These are phyloP conservation scores for Pteria penguin DNA, from an alignment of 2,888 invertebrate genomes.

Conservation along the genomic window DNA sequence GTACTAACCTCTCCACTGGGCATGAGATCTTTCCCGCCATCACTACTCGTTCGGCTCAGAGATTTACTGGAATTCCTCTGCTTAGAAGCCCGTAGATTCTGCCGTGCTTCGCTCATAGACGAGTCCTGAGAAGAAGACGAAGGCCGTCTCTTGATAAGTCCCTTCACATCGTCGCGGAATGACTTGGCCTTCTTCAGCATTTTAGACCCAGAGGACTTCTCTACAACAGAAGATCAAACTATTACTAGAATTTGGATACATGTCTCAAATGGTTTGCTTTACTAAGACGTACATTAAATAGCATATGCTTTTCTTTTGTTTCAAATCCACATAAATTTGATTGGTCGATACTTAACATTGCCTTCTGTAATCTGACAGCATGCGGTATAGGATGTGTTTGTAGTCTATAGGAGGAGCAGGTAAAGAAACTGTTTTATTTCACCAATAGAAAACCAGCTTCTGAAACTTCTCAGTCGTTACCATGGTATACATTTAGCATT, in stretches of 20 bases:
- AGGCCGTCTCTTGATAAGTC: slow-evolving; percentile 67
- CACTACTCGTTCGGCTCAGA: neutral
- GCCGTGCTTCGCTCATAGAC: slow-evolving; percentile 46
- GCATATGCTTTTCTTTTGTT: too few relatives aligned
- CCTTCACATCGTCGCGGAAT: slow-evolving; percentile 73
- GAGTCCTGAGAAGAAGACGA: slow-evolving; percentile 64
- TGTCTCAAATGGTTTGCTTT: neutral
- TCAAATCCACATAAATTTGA: too few relatives aligned
- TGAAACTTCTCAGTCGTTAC: too few relatives aligned
- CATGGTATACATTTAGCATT: too few relatives aligned
- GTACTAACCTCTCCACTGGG: too few relatives aligned
- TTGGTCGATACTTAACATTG: too few relatives aligned
- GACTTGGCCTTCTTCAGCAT: slow-evolving; percentile 75
- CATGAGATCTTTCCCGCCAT: neutral
- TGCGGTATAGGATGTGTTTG: too few relatives aligned
- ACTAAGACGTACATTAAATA: neutral
- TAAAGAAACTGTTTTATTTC: too few relatives aligned
- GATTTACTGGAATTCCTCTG: neutral
- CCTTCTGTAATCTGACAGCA: too few relatives aligned
- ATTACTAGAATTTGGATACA: too few relatives aligned
- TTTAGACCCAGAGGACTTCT: slow-evolving; percentile 70
- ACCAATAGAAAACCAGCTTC: too few relatives aligned
- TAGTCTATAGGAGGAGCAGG: too few relatives aligned
- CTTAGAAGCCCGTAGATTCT: neutral
- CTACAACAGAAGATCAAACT: slow-evolving; percentile 51